Percentiles rank a stretch among this genome's conserved stretches.
These are phyloP conservation scores for Platysteira castanea DNA, from an alignment of 2,113 vertebrate species.

Conservation along the genomic window DNA sequence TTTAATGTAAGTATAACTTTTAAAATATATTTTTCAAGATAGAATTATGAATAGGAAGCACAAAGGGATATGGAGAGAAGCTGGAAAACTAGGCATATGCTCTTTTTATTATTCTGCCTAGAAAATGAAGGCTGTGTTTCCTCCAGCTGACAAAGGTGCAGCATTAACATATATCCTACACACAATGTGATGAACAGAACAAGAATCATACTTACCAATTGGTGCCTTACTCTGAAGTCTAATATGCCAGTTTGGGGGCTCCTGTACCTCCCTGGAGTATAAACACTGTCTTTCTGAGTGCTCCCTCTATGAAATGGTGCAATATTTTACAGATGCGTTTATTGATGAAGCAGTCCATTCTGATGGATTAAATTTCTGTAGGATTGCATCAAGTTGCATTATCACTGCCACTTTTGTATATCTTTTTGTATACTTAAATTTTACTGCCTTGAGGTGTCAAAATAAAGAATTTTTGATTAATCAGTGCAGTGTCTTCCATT, in stretches of 20 bases:
- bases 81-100: background rate
- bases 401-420: conserved; percentile 59
- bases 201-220: background rate
- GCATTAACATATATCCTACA: background rate
- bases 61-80: background rate
- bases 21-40: background rate
- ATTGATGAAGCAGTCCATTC: background rate
- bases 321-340: background rate
- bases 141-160: background rate
- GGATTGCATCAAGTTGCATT: conserved; percentile 1
- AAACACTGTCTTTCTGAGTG: background rate
- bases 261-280: background rate
- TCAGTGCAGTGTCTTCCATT: background rate
- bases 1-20: background rate
- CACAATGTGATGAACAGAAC: background rate
- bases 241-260: background rate
- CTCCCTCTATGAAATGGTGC: conserved; percentile 10
- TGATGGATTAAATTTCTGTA: background rate
- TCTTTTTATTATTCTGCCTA: background rate
- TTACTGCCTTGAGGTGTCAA: conserved; percentile 59
- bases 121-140: background rate
- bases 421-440: conserved; percentile 48
- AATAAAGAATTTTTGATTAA: conserved; percentile 66
- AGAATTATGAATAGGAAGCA: background rate
- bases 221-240: conserved; percentile 34